Base-by-base conservation (phyloP, 2,113 vertebrate species). In the Anser cygnoides region DNA sequence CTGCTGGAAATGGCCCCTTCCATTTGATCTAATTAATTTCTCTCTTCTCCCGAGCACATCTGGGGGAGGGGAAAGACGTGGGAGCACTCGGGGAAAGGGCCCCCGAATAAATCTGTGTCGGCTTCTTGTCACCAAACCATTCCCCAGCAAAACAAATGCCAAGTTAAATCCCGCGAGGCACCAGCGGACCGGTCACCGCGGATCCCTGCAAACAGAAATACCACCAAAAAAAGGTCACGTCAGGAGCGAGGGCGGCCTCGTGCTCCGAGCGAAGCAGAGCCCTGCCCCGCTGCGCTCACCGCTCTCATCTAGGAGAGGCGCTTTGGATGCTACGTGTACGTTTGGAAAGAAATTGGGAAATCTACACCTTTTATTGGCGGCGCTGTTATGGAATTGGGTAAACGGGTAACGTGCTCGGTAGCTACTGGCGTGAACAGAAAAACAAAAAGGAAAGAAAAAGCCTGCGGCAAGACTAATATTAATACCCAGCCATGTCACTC, bases 401-500 rank as follows among this genome's bases (percentile, higher is more conserved):
- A 95, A 91, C 0, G 9, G 84, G 50, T 89, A 91, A 96, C 84
- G 83, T 25, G 75, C 54, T 94, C 58, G n/a, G 75, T 66, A 94
- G 85, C 89, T 85, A 87, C 78, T 89, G 84, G 74, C 74, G 73
- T 59, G 71, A 71, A 72, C 74, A 94, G 67, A 93, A 91, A 95
- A 67, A 95, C 35, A 44, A 80, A 87, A 84, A 80, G 41, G 2
- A 92, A 96, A 94, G 81, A 50, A 96, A 96, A 95, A 93, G 91
- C 96, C 96, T 85, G 71, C 4, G 9, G 96, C 95, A 93, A 94
- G 89, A 96, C 93, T 95, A 95, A 95, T 96, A 97, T 96, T 97
- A 97, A 96, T 96, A 97, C 78, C 78, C 96, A 96, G 92, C 74
- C 92, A 95, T 96, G 96, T 96, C 96, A 96, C 81, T 96, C 93